phyloP scores from a whole-genome alignment of 2,113 vertebrate species.

The Corythornis madagascariensis region DNA sequence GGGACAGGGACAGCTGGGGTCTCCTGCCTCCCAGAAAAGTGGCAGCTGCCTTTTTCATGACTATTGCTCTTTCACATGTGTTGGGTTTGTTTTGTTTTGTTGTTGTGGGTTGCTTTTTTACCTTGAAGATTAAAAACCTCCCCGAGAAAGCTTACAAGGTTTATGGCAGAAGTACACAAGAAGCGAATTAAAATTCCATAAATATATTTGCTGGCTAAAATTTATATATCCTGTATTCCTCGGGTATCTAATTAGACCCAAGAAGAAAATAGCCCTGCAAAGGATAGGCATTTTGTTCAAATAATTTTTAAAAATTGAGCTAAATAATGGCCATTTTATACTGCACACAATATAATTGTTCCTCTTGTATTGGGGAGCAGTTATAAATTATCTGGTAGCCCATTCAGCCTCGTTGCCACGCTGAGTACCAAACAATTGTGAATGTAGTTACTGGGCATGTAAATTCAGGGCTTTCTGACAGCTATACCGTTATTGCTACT shows the following conservation, averaged over 20 bases:
- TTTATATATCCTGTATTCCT: constrained; percentile 71
- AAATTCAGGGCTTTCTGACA: constrained; percentile 67
- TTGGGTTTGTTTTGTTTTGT: no score
- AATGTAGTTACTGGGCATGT: constrained; percentile 58
- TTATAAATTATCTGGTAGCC: constrained; percentile 73
- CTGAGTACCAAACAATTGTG: constrained; percentile 67
- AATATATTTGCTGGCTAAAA: constrained; percentile 70
- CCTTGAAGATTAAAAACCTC: constrained; percentile 64
- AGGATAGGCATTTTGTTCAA: constrained; percentile 66
- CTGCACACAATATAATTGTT: constrained; percentile 73
- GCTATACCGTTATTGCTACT: constrained; percentile 49
- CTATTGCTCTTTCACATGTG: not conserved
- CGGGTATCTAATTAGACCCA: constrained; percentile 72
- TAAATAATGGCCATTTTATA: constrained; percentile 76
- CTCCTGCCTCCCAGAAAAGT: constrained; percentile 21
- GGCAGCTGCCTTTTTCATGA: not conserved
- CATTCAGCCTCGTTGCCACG: constrained; percentile 60
- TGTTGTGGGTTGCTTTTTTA: not conserved
- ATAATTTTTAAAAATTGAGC: constrained; percentile 71
- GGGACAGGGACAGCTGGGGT: not conserved
- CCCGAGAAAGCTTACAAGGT: constrained; percentile 31
- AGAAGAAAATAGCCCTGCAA: constrained; percentile 65
- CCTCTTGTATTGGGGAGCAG: constrained; percentile 67
- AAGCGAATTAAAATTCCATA: constrained; percentile 73
- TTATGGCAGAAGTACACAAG: constrained; percentile 54